Evolutionary conservation across 2,113 vertebrate genomes (phyloP).

Genomic region (Mastomys coucha): DNA sequence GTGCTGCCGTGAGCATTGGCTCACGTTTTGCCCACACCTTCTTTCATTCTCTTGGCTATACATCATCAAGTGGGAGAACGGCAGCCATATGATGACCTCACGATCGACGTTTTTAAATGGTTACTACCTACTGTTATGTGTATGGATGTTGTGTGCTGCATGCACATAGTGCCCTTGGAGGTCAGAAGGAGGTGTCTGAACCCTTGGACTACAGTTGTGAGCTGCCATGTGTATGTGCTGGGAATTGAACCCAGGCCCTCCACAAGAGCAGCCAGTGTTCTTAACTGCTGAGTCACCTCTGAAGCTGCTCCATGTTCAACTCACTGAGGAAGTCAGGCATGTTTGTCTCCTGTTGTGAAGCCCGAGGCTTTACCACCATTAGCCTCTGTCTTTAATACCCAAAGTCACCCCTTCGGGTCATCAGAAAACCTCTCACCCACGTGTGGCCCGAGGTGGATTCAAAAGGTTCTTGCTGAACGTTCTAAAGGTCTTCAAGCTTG

Average conservation of each 20-base stretch:
- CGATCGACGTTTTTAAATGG: not conserved
- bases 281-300: not conserved
- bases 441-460: not conserved
- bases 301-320: not conserved
- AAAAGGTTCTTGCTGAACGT: not conserved
- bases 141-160: not conserved
- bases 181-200: not conserved
- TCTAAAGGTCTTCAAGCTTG: not conserved
- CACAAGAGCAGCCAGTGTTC: not conserved
- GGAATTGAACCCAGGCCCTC: not conserved
- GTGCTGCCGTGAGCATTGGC: not conserved
- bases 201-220: not conserved
- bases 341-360: constrained; percentile 22
- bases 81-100: constrained; percentile 1
- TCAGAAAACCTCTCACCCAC: not conserved
- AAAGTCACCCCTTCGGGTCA: not conserved
- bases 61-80: not conserved
- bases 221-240: not conserved
- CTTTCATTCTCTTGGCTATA: constrained; percentile 33
- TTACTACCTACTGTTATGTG: not conserved
- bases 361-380: not conserved
- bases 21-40: not conserved
- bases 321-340: not conserved
- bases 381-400: not conserved
- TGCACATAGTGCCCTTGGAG: too few relatives aligned